Evolutionary conservation across 2,888 invertebrate genomes (phyloP), one percentile per base, ranked within the genome.

Genomic region (Spisula subtruncata): DNA sequence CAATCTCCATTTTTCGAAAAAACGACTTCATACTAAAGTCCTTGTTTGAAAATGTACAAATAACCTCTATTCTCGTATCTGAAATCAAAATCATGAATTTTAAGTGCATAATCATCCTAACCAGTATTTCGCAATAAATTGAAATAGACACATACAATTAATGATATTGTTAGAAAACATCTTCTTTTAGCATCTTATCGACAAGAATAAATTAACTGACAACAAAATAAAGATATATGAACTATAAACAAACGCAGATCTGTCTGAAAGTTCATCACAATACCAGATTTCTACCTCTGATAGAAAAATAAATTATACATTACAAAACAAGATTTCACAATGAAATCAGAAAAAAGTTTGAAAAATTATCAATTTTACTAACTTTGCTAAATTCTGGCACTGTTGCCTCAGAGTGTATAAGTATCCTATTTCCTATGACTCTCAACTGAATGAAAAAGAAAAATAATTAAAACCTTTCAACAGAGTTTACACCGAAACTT

Each of bases 61-160:
- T 25, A 66, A 0, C 20, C 2, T 66, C 25, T 12, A 25, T 66
- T 66, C 16, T 16, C 25, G 10, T 66, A 25, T 25, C 60, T 66
- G 25, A 25, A 66, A 66, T 66, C 60, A 66, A 66, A 66, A 66
- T 66, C 25, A 66, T 66, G n/a, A 25, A 66, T 25, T 66, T 66
- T 25, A 66, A 66, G 12, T 20, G 60, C 60, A 60, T 60, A 20
- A 60, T 60, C 25, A 25, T n/a, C n/a, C 25, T n/a, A n/a, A 25
- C 60, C n/a, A 25, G 60, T 6, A 4, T 66, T n/a, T 66, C 25
- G 0, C 25, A 25, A 66, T 66, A n/a, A 66, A n/a, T 66, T 66
- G 25, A 25, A 66, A 66, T 66, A 66, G 60, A 66, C 25, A 66
- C 60, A n/a, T 25, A 8, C 25, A 66, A 66, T 25, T 66, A 6